Evolutionary conservation across 2,888 invertebrate genomes (phyloP).

Genomic region (Drosophila pseudotakahashii): DNA sequence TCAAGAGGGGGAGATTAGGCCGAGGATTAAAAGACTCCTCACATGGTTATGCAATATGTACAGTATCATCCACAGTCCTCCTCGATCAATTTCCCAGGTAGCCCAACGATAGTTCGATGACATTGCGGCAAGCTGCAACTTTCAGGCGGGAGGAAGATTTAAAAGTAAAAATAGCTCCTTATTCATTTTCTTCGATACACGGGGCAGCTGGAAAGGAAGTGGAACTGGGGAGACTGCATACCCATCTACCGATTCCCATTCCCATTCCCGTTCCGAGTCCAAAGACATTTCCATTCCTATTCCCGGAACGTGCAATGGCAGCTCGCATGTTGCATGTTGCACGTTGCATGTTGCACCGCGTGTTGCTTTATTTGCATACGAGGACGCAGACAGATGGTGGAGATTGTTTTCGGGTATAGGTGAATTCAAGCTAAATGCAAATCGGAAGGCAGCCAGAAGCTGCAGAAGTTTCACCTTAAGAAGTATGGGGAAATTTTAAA

Average conservation of each 20-base stretch:
- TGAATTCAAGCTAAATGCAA: slow-evolving; percentile 41
- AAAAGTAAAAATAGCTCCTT: slow-evolving; percentile 83
- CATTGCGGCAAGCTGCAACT: slow-evolving; percentile 47
- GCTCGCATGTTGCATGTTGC: slow-evolving; percentile 50
- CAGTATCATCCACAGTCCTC: not conserved
- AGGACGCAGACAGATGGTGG: slow-evolving; percentile 31
- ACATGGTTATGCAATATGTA: slow-evolving; percentile 49
- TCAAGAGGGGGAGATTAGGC: slow-evolving; percentile 23
- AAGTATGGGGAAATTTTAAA: slow-evolving; percentile 1
- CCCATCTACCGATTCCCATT: slow-evolving; percentile 8
- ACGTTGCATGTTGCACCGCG: slow-evolving; percentile 64
- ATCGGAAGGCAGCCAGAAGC: slow-evolving; percentile 23
- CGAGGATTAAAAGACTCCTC: slow-evolving; percentile 37
- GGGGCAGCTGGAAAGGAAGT: slow-evolving; percentile 46
- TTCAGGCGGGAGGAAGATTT: slow-evolving; percentile 58
- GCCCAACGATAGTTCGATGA: slow-evolving; percentile 70
- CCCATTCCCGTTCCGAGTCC: slow-evolving; percentile 7
- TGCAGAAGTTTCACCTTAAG: slow-evolving; percentile 12
- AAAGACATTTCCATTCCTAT: slow-evolving; percentile 42
- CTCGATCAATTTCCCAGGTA: slow-evolving; percentile 37
- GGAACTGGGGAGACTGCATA: slow-evolving; percentile 47
- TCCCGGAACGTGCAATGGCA: slow-evolving; percentile 56
- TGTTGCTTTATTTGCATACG: slow-evolving; percentile 75
- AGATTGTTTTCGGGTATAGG: slow-evolving; percentile 39
- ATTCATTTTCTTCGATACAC: slow-evolving; percentile 82